Conservation (phyloP, 1,140 invertebrate species). For the Sitophilus oryzae region DNA sequence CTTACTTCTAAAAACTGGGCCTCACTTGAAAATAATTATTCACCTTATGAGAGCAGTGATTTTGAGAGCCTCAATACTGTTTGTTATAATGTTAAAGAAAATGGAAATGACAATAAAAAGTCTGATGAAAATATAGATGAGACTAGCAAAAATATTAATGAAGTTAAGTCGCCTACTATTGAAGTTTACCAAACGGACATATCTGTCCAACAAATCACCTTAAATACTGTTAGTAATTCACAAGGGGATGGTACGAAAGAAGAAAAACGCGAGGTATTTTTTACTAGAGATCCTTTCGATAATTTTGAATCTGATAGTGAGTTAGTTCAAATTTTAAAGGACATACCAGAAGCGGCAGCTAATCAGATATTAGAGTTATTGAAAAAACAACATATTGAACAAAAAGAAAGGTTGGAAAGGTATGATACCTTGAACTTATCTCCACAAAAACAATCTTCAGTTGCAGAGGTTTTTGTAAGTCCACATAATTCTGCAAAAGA, state of each 20-base stretch:
- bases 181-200: slow-evolving; percentile 34
- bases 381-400: slow-evolving; percentile 35
- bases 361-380: slow-evolving; percentile 44
- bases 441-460: not conserved
- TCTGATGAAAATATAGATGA: slow-evolving; percentile 7
- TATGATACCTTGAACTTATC: slow-evolving; percentile 2
- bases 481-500: not conserved
- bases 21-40: slow-evolving; percentile 9
- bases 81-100: slow-evolving; percentile 3
- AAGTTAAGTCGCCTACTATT: slow-evolving; percentile 20
- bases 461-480: not conserved
- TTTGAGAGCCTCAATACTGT: slow-evolving; percentile 23
- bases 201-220: slow-evolving; percentile 30
- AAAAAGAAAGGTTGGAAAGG: slow-evolving; percentile 19
- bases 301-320: slow-evolving; percentile 23
- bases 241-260: not conserved
- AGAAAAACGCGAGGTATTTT: slow-evolving; percentile 12
- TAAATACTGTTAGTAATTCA: slow-evolving; percentile 19
- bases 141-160: not conserved
- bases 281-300: slow-evolving; percentile 13
- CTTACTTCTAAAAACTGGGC: slow-evolving; percentile 4
- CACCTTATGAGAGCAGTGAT: slow-evolving; percentile 16
- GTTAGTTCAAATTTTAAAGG: slow-evolving; percentile 29
- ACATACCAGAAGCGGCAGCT: slow-evolving; percentile 40
- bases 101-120: not conserved